Conservation (phyloP, 2,888 invertebrate genomes). For the Odontothrips loti region DNA sequence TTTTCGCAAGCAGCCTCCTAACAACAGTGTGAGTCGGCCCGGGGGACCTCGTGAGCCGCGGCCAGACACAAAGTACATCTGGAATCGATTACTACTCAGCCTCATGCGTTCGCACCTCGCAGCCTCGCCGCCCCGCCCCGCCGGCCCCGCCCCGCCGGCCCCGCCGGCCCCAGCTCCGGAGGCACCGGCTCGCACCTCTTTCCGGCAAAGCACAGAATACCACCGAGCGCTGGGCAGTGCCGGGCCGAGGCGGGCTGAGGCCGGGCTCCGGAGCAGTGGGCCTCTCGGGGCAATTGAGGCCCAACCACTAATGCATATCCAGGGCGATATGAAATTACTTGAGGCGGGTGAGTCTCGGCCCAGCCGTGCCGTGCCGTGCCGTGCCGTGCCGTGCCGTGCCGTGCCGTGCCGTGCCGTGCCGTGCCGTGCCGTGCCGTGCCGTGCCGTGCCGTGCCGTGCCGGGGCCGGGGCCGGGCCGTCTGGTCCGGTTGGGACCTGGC, state of each 20-base stretch:
- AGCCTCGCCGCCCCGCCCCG: neutral
- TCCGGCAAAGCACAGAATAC: too few relatives aligned
- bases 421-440: neutral
- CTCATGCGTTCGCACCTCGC: slow-evolving; percentile 1
- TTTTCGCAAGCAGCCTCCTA: too few relatives aligned
- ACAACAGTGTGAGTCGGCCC: too few relatives aligned
- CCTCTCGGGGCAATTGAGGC: neutral
- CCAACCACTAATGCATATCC: slow-evolving; percentile 22
- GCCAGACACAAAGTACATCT: slow-evolving; percentile 9
- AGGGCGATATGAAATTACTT: slow-evolving; percentile 19
- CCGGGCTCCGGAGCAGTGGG: too few relatives aligned
- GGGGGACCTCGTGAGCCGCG: too few relatives aligned
- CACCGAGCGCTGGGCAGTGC: too few relatives aligned
- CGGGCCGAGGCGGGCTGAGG: too few relatives aligned
- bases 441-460: neutral
- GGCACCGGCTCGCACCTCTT: neutral
- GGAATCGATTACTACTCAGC: neutral
- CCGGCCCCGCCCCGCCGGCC: neutral
- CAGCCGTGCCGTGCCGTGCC: neutral
- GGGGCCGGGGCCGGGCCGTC: neutral
- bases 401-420: neutral
- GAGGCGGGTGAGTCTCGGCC: neutral
- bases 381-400: neutral
- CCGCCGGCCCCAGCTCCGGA: neutral
- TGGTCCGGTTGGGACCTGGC: too few relatives aligned